These are phyloP conservation scores for Zelostemma sp. DNA, from an alignment of 1,140 invertebrate species.

Conservation along the genomic window DNA sequence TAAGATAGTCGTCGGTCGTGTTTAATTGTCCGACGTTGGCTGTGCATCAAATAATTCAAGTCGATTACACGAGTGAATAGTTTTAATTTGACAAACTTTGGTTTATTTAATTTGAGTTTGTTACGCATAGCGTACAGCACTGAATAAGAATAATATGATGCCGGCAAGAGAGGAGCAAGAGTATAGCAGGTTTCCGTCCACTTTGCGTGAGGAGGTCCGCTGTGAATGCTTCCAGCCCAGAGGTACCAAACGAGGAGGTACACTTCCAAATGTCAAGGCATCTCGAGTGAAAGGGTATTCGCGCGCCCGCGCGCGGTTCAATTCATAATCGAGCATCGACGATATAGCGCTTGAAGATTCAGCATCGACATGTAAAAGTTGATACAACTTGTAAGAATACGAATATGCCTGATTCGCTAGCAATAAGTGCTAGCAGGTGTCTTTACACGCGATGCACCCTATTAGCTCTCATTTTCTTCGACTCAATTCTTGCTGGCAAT, in stretches of 20 bases:
- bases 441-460: neutral
- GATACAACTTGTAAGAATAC: neutral
- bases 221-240: too few relatives aligned
- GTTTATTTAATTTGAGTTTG: too few relatives aligned
- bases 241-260: constrained; percentile 10
- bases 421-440: too few relatives aligned
- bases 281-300: constrained; percentile 32
- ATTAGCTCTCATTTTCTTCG: constrained; percentile 21
- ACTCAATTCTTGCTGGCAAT: constrained; percentile 34
- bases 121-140: too few relatives aligned
- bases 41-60: neutral
- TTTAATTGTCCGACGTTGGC: neutral
- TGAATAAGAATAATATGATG: neutral
- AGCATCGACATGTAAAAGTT: constrained; percentile 1
- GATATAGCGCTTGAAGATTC: constrained; percentile 8
- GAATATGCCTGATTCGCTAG: too few relatives aligned
- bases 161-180: neutral
- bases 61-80: neutral
- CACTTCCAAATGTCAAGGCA: constrained; percentile 39
- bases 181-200: constrained; percentile 4
- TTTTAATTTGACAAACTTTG: too few relatives aligned
- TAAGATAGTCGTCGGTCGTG: constrained; percentile 1
- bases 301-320: constrained; percentile 12
- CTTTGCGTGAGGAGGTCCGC: constrained; percentile 8
- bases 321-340: constrained; percentile 33